Base-by-base conservation (phyloP, 1,140 invertebrate genomes). In the Bathynomus jamesi region DNA sequence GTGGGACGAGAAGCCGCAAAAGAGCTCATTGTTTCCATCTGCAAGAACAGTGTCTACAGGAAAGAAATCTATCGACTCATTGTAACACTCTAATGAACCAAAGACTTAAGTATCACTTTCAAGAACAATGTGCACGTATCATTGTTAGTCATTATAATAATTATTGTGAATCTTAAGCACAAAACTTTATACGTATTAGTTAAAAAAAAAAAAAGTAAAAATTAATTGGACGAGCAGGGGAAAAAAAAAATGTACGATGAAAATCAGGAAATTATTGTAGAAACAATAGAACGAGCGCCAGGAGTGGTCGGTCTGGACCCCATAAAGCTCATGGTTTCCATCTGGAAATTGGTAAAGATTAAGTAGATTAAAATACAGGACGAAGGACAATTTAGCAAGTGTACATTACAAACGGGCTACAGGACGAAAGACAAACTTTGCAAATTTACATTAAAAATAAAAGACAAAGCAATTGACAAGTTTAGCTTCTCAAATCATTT, bases 1-100 rank as follows among this genome's bases (percentile, higher is more conserved):
- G 75, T 76, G 29, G 75, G 75, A 21, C 75, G 69, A 21, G 71
- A 73, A 61, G 60, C 62, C 29, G 71, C 75, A 61, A 76, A 70
- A 53, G 68, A 73, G 61, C 75, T 76, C 75, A 76, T 76, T 32
- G 75, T 76, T 60, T 76, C 75, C 68, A 76, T 70, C 75, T 76
- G 74, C 61, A 72, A 65, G 28, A 67, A 60, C 61, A 68, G n/a
- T n/a, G n/a, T n/a, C n/a, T n/a, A n/a, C n/a, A n/a, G 40, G 21
- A 53, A 53, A 53, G 13, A 53, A 5, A 53, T 40, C 17, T 53
- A 21, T 53, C 40, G 21, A 53, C 13, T 17, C 21, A 17, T 5
- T 21, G 40, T 17, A 53, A 53, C 40, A 53, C 40, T 17, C 40
- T n/a, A n/a, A n/a, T n/a, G 40, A 11, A 53, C 17, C 40, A 53